Evolutionary conservation across 1,140 invertebrate species (phyloP).

Genomic region (Lineus longissimus): DNA sequence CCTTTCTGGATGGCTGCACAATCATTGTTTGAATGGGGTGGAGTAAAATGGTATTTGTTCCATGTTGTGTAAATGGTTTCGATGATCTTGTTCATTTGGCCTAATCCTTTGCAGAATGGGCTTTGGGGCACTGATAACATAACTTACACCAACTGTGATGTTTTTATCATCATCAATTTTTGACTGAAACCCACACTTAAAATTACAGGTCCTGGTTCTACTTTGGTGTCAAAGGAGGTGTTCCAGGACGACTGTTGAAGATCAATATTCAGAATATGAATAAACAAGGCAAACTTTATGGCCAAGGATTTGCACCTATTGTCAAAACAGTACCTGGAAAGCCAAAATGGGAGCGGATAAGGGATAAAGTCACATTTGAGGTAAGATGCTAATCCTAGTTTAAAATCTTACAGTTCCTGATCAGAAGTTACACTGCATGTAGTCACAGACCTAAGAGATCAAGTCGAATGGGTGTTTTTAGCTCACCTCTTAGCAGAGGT

Average conservation of each 20-base stretch:
- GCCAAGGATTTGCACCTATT: slow-evolving; percentile 85
- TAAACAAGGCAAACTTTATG: slow-evolving; percentile 84
- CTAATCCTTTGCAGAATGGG: too few relatives aligned
- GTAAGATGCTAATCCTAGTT: slow-evolving; percentile 23
- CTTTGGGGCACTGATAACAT: too few relatives aligned
- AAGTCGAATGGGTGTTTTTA: not conserved
- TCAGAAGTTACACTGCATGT: not conserved
- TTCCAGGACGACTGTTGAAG: slow-evolving; percentile 62
- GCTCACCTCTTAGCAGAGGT: too few relatives aligned
- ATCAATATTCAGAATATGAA: slow-evolving; percentile 85
- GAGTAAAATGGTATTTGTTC: too few relatives aligned
- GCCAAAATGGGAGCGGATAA: slow-evolving; percentile 75
- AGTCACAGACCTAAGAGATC: not conserved
- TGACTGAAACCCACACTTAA: too few relatives aligned
- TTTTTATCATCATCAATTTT: too few relatives aligned
- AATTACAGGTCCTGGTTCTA: slow-evolving; percentile 86
- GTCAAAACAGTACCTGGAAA: slow-evolving; percentile 58
- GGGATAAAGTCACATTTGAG: slow-evolving; percentile 48
- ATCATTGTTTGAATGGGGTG: too few relatives aligned
- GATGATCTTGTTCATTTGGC: too few relatives aligned
- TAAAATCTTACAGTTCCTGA: not conserved
- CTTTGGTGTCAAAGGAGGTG: slow-evolving; percentile 72
- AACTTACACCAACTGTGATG: too few relatives aligned
- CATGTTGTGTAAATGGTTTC: too few relatives aligned
- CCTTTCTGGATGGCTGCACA: too few relatives aligned